Conservation (phyloP, 1,140 invertebrate genomes). For the Drosophila suzukii region DNA sequence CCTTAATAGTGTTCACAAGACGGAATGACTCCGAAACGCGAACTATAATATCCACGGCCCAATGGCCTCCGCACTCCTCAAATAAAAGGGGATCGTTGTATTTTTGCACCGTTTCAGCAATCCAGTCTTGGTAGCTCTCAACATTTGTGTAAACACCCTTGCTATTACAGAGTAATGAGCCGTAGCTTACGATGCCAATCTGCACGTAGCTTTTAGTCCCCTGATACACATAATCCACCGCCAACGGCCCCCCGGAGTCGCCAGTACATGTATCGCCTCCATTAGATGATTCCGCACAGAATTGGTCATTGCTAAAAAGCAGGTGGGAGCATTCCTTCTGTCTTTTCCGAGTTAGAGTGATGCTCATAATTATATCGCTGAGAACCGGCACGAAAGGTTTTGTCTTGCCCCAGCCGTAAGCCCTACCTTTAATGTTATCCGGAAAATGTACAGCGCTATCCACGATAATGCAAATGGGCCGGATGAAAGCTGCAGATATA, state of each 20-base stretch:
- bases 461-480: background rate
- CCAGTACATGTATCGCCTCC: background rate
- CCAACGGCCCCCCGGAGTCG: background rate
- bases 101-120: background rate
- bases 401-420: background rate
- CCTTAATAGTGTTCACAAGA: background rate
- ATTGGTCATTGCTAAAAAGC: background rate
- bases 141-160: background rate
- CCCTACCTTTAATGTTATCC: background rate
- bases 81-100: background rate
- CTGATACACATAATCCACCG: background rate
- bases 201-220: background rate
- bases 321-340: background rate
- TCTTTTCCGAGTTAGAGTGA: background rate
- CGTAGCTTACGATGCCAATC: background rate
- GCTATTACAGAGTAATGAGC: background rate
- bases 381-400: rapidly evolving
- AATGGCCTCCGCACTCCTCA: background rate
- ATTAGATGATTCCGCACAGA: background rate
- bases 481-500: background rate
- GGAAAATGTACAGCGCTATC: background rate
- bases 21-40: background rate
- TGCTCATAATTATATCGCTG: background rate
- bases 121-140: background rate
- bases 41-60: background rate